A percentile compares a stretch with the other conserved stretches of the same genome.
phyloP scores from a whole-genome alignment of 1,140 invertebrate genomes.

The Drosophila erecta region DNA sequence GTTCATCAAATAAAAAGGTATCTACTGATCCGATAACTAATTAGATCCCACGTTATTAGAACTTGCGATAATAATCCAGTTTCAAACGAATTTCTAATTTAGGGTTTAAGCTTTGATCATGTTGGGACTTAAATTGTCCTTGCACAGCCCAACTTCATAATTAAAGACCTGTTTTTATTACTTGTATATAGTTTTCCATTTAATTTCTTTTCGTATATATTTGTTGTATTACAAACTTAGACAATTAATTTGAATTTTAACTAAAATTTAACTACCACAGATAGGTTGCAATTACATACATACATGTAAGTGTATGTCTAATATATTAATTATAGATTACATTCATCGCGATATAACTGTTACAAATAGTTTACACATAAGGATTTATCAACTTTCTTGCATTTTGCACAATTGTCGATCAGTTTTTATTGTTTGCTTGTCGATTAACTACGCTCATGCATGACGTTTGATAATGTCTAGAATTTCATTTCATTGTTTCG shows the following conservation, averaged over 20 bases:
- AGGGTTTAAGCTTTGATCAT: no score
- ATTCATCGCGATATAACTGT: slow-evolving; percentile 35
- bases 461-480: slow-evolving; percentile 23
- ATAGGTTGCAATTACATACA: slow-evolving; percentile 84
- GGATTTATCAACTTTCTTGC: slow-evolving; percentile 29
- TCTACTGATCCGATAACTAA: not conserved
- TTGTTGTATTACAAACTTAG: slow-evolving; percentile 76
- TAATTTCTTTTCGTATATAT: slow-evolving; percentile 78
- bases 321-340: slow-evolving; percentile 52
- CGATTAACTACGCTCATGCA: slow-evolving; percentile 14
- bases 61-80: no score
- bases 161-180: not conserved
- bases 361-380: slow-evolving; percentile 48
- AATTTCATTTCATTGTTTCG: slow-evolving; percentile 47
- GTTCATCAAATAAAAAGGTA: not conserved
- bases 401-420: slow-evolving; percentile 12
- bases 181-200: slow-evolving; percentile 62
- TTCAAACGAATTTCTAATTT: no score
- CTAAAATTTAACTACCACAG: slow-evolving; percentile 85
- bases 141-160: not conserved
- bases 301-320: slow-evolving; percentile 51
- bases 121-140: no score
- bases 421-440: not conserved
- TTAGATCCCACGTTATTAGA: no score
- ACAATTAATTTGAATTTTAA: slow-evolving; percentile 81